Percentiles rank a stretch among this genome's conserved stretches.
These are phyloP conservation scores for Cynodonichthys magdalenae DNA, from an alignment of 2,797 vertebrate genomes.

Conservation along the genomic window DNA sequence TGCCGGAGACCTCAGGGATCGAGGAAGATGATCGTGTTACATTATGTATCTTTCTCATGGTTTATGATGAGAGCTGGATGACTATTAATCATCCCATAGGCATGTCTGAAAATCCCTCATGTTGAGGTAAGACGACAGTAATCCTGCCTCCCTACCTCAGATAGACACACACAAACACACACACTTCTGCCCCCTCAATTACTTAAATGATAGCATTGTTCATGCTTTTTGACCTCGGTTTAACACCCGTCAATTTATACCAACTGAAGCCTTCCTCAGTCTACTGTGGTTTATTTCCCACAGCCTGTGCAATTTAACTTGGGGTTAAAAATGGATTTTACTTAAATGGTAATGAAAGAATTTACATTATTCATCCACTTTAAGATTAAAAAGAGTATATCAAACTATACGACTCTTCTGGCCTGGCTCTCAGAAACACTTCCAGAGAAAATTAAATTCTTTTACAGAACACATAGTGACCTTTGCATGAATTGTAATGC, in stretches of 20 bases:
- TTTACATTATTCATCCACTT: slow-evolving; percentile 71
- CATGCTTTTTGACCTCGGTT: slow-evolving; percentile 51
- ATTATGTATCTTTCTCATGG: slow-evolving; percentile 22
- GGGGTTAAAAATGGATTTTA: slow-evolving; percentile 65
- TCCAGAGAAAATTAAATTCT: slow-evolving; percentile 43
- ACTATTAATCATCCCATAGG: slow-evolving; percentile 13
- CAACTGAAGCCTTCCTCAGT: slow-evolving; percentile 21
- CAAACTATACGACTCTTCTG: slow-evolving; percentile 50
- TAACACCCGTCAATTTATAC: slow-evolving; percentile 49
- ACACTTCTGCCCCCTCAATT: background rate
- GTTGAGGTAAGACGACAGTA: slow-evolving; percentile 12
- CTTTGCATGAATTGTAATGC: slow-evolving; percentile 32
- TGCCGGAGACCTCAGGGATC: background rate
- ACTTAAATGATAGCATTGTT: slow-evolving; percentile 26
- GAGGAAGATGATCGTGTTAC: background rate
- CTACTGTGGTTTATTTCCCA: slow-evolving; percentile 32
- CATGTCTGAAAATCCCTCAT: slow-evolving; percentile 8
- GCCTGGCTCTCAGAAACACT: slow-evolving; percentile 21
- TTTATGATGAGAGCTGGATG: slow-evolving; percentile 12
- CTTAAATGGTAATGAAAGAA: slow-evolving; percentile 48
- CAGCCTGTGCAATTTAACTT: slow-evolving; percentile 45
- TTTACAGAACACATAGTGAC: slow-evolving; percentile 33
- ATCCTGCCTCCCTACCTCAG: slow-evolving; percentile 1
- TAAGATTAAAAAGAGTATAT: slow-evolving; percentile 63
- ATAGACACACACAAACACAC: background rate